These are phyloP conservation scores for Ramazzottius varieornatus DNA, from an alignment of 2,888 invertebrate species.

Conservation along the genomic window DNA sequence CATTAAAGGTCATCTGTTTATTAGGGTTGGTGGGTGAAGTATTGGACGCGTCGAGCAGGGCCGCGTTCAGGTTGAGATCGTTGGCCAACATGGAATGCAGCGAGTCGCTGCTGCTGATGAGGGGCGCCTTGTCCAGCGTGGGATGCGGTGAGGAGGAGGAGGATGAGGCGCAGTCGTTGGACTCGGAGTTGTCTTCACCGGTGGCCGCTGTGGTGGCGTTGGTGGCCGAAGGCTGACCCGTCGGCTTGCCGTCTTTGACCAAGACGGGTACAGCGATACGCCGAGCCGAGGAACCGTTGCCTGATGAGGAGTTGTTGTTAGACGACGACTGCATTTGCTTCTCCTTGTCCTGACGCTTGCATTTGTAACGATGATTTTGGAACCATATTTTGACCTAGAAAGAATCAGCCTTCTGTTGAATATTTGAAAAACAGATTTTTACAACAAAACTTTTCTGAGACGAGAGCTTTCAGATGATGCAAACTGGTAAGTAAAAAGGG, in stretches of 20 bases:
- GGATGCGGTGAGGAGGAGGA: not conserved
- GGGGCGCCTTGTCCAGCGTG: too few species aligned
- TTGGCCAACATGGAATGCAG: too few species aligned
- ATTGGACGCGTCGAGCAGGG: too few species aligned
- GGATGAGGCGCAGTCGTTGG: not conserved
- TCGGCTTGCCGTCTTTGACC: constrained; percentile 1
- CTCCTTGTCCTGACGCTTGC: not conserved
- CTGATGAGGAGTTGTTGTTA: not conserved
- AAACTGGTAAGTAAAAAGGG: not conserved
- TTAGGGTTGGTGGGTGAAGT: too few species aligned
- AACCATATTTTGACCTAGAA: not conserved
- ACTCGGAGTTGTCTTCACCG: not conserved
- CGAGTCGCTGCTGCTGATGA: too few species aligned
- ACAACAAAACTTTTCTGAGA: not conserved
- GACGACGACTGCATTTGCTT: not conserved
- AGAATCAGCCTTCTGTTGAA: not conserved
- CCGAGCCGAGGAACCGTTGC: not conserved
- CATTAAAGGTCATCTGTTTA: too few species aligned
- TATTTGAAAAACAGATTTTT: not conserved
- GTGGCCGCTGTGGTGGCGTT: not conserved
- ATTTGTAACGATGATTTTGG: not conserved
- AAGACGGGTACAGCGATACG: not conserved
- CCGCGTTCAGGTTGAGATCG: too few species aligned
- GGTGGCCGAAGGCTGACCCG: not conserved
- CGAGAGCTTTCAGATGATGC: not conserved